These are phyloP conservation scores for Pitta sordida DNA, from an alignment of 2,113 vertebrate species.

Conservation along the genomic window DNA sequence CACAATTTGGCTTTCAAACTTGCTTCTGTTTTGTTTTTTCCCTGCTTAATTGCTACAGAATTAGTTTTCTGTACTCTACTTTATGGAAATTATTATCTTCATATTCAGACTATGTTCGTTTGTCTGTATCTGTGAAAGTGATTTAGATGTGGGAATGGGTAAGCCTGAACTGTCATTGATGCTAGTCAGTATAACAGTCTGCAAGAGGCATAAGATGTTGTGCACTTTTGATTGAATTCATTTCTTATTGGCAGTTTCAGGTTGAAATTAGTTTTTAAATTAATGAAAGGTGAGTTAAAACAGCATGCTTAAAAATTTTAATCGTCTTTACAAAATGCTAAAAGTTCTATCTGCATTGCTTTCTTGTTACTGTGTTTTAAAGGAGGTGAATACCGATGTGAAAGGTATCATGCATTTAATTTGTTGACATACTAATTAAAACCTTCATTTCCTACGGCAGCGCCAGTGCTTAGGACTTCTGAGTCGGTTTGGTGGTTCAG, in stretches of 20 bases:
- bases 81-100: not conserved
- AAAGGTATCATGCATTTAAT: not conserved
- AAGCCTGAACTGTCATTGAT: not conserved
- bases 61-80: not conserved
- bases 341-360: not conserved
- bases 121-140: not conserved
- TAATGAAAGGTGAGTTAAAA: not conserved
- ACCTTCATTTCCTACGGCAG: conserved; percentile 57
- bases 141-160: not conserved
- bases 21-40: not conserved
- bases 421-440: not conserved
- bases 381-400: not conserved
- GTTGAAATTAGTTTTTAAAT: not conserved
- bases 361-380: not conserved
- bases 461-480: conserved; percentile 90
- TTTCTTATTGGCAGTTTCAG: not conserved
- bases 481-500: conserved; percentile 87
- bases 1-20: not conserved
- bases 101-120: not conserved
- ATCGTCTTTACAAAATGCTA: not conserved
- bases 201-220: not conserved
- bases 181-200: not conserved
- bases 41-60: not conserved
- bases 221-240: not conserved
- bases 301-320: not conserved